Evolutionary conservation across 2,113 vertebrate species (phyloP).

Genomic region (Caretta caretta): DNA sequence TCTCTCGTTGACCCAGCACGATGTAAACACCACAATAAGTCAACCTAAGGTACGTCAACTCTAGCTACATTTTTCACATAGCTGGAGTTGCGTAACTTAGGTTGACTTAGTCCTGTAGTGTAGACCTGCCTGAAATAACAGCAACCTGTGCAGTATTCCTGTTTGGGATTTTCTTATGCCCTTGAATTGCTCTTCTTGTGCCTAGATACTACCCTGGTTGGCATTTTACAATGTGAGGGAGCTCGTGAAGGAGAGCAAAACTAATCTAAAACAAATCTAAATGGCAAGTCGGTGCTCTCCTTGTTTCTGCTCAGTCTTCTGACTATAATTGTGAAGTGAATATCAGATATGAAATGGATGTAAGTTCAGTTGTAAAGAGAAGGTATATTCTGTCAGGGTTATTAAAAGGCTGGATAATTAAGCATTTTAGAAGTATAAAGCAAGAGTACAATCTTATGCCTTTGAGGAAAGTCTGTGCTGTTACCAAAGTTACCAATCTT

Average conservation of each 20-base stretch:
- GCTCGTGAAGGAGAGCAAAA: not conserved
- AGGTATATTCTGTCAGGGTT: not conserved
- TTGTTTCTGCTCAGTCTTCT: too few species aligned
- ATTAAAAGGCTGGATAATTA: not conserved
- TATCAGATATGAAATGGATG: not conserved
- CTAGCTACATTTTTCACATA: too few species aligned
- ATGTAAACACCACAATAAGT: too few species aligned
- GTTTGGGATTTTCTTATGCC: not conserved
- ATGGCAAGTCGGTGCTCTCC: not conserved
- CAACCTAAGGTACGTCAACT: too few species aligned
- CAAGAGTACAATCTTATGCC: not conserved
- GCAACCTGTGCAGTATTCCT: not conserved
- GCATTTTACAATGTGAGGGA: not conserved
- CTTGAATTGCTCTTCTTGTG: not conserved
- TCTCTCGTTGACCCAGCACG: too few species aligned
- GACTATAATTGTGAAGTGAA: not conserved
- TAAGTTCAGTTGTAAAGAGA: not conserved
- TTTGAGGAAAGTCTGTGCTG: not conserved
- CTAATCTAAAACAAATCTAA: slow-evolving; percentile 4
- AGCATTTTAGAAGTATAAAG: not conserved
- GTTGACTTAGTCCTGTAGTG: too few species aligned
- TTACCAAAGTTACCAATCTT: not conserved
- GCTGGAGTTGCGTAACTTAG: too few species aligned
- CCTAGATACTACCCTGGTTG: not conserved
- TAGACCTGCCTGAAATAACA: not conserved